phyloP scores from a whole-genome alignment of 35 echinoderm and acorn worm species.

The Apostichopus japonicus region DNA sequence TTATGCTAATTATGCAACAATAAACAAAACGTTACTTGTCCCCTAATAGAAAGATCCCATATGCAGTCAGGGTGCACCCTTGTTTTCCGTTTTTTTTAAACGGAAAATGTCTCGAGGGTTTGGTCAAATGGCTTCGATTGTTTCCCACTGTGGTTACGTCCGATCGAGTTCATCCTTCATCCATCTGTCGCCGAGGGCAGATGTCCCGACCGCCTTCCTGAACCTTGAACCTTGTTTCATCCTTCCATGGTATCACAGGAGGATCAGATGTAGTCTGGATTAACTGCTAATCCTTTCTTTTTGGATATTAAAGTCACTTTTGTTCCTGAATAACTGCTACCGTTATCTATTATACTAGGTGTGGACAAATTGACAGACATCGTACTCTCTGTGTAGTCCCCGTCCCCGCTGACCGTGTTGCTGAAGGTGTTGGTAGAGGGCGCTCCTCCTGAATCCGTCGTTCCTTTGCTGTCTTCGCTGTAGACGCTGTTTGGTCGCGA shows the following conservation, averaged over 20 bases:
- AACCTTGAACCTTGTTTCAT: too few relatives aligned
- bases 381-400: constrained; percentile 29
- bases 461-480: constrained; percentile 82
- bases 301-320: constrained; percentile 54
- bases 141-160: too few relatives aligned
- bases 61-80: too few relatives aligned
- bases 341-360: constrained; percentile 8
- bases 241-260: background rate
- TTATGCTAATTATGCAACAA: too few relatives aligned
- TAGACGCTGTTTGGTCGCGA: constrained; percentile 87
- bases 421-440: constrained; percentile 36
- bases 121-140: too few relatives aligned
- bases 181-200: too few relatives aligned
- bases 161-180: too few relatives aligned
- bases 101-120: too few relatives aligned
- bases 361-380: background rate
- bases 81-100: too few relatives aligned
- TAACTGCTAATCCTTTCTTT: constrained; percentile 83
- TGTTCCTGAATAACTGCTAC: constrained; percentile 24
- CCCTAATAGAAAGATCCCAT: too few relatives aligned
- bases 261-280: constrained; percentile 85
- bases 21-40: too few relatives aligned
- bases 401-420: constrained; percentile 35
- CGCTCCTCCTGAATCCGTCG: constrained; percentile 48
- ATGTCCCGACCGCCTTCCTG: too few relatives aligned